Base-by-base conservation (phyloP, 2,888 invertebrate genomes). In the Bedellia somnulentella region DNA sequence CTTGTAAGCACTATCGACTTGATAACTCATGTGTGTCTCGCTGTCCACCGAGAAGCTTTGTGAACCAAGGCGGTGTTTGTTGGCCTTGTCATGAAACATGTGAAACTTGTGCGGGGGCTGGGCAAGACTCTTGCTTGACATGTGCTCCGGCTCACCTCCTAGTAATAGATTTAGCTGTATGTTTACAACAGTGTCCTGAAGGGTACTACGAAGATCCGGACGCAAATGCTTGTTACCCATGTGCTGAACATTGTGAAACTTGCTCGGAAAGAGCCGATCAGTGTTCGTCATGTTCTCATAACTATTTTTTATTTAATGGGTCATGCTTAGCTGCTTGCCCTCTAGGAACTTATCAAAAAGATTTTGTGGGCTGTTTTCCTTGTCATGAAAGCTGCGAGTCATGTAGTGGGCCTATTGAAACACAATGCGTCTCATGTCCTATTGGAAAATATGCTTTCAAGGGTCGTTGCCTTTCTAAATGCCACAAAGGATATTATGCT, bases 61-160 rank as follows among this genome's bases (percentile, higher is more conserved):
- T 87, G 3, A 88, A 89, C 51, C 84, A 86, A 44, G 86, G 87
- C 23, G 87, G 86, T 11, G 83, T 86, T 13, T 93, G 93, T 49
- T 87, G 87, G 81, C 87, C 87, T 0, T 93, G 93, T 42, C 91
- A 93, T 51, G 89, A 91, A 47, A 89, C 90, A 1, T 93, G 93
- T 49, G 87, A 89, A 53, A 90, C 89, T 11, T 93, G 93, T 52
- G 90, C 87, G 8, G 93, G 92, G 6, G 85, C 91, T 5, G 89
- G 89, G 6, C 90, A 89, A 53, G 89, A 89, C 51, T 89, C 89
- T 29, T 93, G 93, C 46, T 68, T 91, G 5, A 86, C 87, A 8
- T 93, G 93, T 54, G 87, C 89, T 0, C 88, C 89, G 1, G 89
- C 88, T 26, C 89, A 91, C 55, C 79, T 91, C 31, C 80, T 89